phyloP scores from a whole-genome alignment of 2,888 invertebrate species.

The Tetragonisca angustula region DNA sequence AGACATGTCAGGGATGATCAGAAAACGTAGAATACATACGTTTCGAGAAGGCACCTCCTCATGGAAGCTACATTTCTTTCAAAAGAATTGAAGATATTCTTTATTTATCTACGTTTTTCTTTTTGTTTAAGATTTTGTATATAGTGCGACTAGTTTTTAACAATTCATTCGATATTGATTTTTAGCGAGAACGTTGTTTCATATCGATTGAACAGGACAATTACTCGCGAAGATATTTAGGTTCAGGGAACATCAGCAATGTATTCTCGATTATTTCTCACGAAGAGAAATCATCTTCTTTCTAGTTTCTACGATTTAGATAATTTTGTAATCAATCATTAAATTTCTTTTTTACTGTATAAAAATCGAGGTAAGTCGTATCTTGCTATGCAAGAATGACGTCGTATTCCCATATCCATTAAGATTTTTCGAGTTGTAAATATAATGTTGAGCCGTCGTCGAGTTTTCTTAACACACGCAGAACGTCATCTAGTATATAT shows the following conservation, averaged over 20 bases:
- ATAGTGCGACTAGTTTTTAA: constrained; percentile 11
- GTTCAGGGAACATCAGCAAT: neutral
- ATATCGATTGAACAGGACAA: neutral
- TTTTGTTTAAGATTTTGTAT: constrained; percentile 11
- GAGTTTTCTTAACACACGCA: neutral
- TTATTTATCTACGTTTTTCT: neutral
- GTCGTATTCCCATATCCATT: constrained; percentile 23
- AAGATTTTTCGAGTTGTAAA: constrained; percentile 27
- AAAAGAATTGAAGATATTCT: neutral
- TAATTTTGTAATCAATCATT: constrained; percentile 10
- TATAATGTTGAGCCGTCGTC: constrained; percentile 18
- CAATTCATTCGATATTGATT: neutral
- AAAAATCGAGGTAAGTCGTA: constrained; percentile 1
- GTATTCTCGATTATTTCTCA: neutral
- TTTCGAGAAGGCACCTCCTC: neutral
- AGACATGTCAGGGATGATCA: neutral
- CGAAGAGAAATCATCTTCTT: neutral
- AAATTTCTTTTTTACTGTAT: constrained; percentile 4
- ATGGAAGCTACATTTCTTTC: constrained; percentile 11
- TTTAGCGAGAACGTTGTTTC: neutral
- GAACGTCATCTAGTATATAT: neutral
- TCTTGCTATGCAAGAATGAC: neutral
- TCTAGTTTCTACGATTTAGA: neutral
- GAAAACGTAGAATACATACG: too few species aligned
- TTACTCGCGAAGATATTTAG: neutral